Evolutionary conservation across 1,140 invertebrate genomes (phyloP).

Genomic region (Leptinotarsa undecemlineata): DNA sequence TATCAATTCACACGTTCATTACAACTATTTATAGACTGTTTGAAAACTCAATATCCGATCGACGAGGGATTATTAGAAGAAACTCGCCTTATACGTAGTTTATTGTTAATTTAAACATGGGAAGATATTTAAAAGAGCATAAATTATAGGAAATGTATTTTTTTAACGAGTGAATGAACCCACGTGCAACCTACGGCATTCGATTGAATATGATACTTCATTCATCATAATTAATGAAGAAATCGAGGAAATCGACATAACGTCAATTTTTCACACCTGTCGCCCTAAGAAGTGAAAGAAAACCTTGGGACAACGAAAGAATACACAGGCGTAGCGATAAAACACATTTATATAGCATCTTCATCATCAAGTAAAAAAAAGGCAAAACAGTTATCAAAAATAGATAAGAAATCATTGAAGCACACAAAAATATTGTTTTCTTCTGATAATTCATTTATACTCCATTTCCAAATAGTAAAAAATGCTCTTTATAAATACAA

Average conservation of each 20-base stretch:
- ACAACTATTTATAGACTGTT: not conserved
- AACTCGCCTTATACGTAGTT: constrained; percentile 7
- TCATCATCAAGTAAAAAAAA: too few relatives aligned
- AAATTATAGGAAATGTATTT: constrained; percentile 2
- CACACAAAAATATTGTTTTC: too few relatives aligned
- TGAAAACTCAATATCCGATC: constrained; percentile 2
- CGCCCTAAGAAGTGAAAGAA: too few relatives aligned
- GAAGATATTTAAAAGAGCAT: constrained; percentile 12
- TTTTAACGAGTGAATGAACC: constrained; percentile 12
- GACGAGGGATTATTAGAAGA: not conserved
- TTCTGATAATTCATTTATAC: too few relatives aligned
- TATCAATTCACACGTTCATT: not conserved
- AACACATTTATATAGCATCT: too few relatives aligned
- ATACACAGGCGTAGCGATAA: too few relatives aligned
- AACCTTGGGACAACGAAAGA: too few relatives aligned
- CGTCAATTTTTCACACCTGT: too few relatives aligned
- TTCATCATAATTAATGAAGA: not conserved
- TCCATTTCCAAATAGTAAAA: too few relatives aligned
- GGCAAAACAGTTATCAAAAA: too few relatives aligned
- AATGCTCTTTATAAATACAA: too few relatives aligned
- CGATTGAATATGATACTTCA: not conserved
- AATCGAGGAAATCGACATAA: not conserved
- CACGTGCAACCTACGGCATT: constrained; percentile 9
- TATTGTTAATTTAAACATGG: constrained; percentile 21
- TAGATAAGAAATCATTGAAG: too few relatives aligned